Base-by-base conservation (phyloP, 92 coral and sea anemone species). In the Diadumene lineata region DNA sequence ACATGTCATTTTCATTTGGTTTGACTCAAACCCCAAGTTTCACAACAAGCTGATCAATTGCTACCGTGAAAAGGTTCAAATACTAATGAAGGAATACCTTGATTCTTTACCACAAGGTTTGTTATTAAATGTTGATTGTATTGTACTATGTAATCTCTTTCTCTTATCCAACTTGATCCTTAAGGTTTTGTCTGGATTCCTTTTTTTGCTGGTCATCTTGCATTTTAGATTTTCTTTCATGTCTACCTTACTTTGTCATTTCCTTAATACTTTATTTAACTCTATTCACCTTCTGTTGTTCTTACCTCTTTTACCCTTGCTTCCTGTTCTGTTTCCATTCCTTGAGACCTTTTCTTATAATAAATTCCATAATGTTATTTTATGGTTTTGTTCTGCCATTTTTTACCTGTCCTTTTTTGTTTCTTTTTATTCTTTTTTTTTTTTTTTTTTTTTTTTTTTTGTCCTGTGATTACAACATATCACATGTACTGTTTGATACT, bases 1-100 rank as follows among this genome's bases (percentile, higher is more conserved):
- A 48, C 98, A 92, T 66, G 82, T 94, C 17, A 92, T 92, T 34
- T 85, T 92, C 65, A 83, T 94, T 23, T 94, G 93, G 89, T 86
- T 78, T 34, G 98, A 94, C 71, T 60, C 84, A 0, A 85, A 77
- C 43, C 91, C 98, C 10, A 88, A 86, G 63, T 81, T 94, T 62
- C 98, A 94, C 74, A 94, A 94, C 86, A 94, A 86, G 60, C 90
- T 94, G 1, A 92, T 94, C 60, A 92, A 94, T 66, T 82, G 97
- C 70, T 94, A 92, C 71, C 94, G 98, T 19, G 97, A 94, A 50
- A 87, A 89, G 53, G 97, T 94, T 33, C 92, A 92, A 65, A 72
- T 92, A 30, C 84, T 94, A 25, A 94, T 89, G 96, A 81, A 58
- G 74, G 90, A 85, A 64, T 91, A 88, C 57, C 64, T 86, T 24